phyloP scores from a whole-genome alignment of 2,888 invertebrate genomes.

The Synergus gifuensis region DNA sequence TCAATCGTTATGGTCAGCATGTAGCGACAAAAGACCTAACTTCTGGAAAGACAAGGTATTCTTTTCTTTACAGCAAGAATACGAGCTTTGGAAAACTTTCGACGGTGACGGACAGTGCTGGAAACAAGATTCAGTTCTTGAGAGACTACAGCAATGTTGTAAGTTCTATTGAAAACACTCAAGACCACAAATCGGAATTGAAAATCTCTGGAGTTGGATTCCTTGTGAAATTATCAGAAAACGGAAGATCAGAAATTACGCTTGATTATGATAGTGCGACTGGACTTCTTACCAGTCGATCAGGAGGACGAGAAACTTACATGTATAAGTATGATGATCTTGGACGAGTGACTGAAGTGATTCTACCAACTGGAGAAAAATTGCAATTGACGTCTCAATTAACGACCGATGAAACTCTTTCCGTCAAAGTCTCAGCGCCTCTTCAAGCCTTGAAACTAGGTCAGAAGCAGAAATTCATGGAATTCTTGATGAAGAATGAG shows the following conservation, averaged over 20 bases:
- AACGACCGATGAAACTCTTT: slow-evolving; percentile 87
- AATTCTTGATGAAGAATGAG: slow-evolving; percentile 83
- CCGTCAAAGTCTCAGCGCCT: slow-evolving; percentile 84
- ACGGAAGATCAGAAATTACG: slow-evolving; percentile 92
- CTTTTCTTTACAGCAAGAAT: slow-evolving; percentile 97
- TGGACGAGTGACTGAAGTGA: slow-evolving; percentile 91
- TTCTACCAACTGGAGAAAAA: slow-evolving; percentile 94
- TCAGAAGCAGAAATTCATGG: slow-evolving; percentile 79
- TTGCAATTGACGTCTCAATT: slow-evolving; percentile 88
- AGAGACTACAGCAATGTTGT: slow-evolving; percentile 95
- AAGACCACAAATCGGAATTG: slow-evolving; percentile 94
- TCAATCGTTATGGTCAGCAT: slow-evolving; percentile 97
- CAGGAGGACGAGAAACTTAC: slow-evolving; percentile 91
- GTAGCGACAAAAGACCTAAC: slow-evolving; percentile 95
- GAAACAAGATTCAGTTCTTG: slow-evolving; percentile 93
- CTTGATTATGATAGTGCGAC: slow-evolving; percentile 94
- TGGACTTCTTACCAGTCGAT: slow-evolving; percentile 91
- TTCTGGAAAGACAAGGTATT: slow-evolving; percentile 96
- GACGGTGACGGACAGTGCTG: slow-evolving; percentile 95
- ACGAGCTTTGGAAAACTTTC: slow-evolving; percentile 96
- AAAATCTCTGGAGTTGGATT: slow-evolving; percentile 96
- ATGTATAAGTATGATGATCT: slow-evolving; percentile 95
- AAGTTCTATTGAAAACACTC: slow-evolving; percentile 95
- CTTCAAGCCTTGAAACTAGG: slow-evolving; percentile 80
- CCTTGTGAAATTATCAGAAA: slow-evolving; percentile 91